Evolutionary conservation across 2,797 vertebrate species (phyloP), one percentile per base, ranked within the genome.

Genomic region (Pipistrellus pygmaeus): DNA sequence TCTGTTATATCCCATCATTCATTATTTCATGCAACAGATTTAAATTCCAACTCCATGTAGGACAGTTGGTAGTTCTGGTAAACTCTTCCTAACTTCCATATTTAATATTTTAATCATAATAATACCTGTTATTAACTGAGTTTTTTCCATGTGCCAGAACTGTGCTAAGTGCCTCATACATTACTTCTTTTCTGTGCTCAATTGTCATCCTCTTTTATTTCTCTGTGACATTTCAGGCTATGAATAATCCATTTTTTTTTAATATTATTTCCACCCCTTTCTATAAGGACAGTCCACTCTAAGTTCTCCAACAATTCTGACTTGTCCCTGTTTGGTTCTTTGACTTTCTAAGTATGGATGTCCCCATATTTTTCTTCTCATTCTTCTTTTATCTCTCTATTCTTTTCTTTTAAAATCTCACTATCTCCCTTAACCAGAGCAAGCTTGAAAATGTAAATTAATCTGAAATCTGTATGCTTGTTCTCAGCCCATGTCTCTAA

Each of bases 391-490:
- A 21, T 69, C 8, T 14, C 46, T 68, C 23, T 73, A 60, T 71
- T 77, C 41, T 72, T 30, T 82, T 41, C 35, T 86, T 77, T 41
- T 83, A 69, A 95, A 89, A 78, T 78, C 12, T 73, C 32, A 30
- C 14, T 10, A 15, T 77, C n/a, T 51, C 27, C 23, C 62, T 86
- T 78, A 73, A 76, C 6, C 20, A 89, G 64, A 94, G 17, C 41
- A 53, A 73, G n/a, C 20, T 62, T 80, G n/a, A 87, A 89, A 83
- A 78, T 35, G 18, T 44, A 75, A 69, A 46, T n/a, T 27, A 81
- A 32, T 4, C 73, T 82, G 32, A 51, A 68, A 76, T 86, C 21
- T 75, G 30, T 17, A 64, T 71, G 69, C 73, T 14, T 85, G 53
- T 84, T 57, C n/a, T 75, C 14, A 15, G 38, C 1, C n/a, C 27